A percentile compares a stretch with the other conserved stretches of the same genome.
These are phyloP conservation scores for Cynopterus brachyotis DNA, from an alignment of 2,113 vertebrate genomes.

Conservation along the genomic window DNA sequence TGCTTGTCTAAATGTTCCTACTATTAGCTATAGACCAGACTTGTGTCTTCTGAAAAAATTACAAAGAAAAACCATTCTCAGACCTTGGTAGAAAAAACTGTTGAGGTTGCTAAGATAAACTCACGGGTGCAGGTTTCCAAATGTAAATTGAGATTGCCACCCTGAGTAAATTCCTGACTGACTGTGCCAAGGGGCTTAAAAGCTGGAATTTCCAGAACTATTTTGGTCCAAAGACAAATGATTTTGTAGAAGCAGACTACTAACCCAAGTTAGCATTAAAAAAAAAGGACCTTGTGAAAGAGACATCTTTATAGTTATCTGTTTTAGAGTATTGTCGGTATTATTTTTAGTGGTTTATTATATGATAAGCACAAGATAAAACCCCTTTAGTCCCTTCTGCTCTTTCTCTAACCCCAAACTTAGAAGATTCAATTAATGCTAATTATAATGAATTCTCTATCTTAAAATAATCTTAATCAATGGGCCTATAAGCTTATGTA, in stretches of 20 bases:
- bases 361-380: neutral
- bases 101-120: neutral
- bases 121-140: neutral
- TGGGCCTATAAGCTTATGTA: neutral
- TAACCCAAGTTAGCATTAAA: neutral
- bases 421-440: neutral
- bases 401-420: neutral
- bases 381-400: neutral
- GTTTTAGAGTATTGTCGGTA: neutral
- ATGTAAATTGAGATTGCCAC: neutral
- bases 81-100: neutral
- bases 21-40: neutral
- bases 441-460: neutral
- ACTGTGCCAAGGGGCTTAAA: neutral
- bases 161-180: neutral
- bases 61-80: neutral
- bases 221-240: neutral
- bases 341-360: neutral
- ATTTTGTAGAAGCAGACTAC: neutral
- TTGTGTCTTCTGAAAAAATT: neutral
- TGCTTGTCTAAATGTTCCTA: neutral
- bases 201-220: neutral
- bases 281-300: neutral
- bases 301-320: neutral
- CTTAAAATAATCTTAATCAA: neutral